Evolutionary conservation across 1,140 invertebrate genomes (phyloP).

Genomic region (Muscidifurax raptorellus): DNA sequence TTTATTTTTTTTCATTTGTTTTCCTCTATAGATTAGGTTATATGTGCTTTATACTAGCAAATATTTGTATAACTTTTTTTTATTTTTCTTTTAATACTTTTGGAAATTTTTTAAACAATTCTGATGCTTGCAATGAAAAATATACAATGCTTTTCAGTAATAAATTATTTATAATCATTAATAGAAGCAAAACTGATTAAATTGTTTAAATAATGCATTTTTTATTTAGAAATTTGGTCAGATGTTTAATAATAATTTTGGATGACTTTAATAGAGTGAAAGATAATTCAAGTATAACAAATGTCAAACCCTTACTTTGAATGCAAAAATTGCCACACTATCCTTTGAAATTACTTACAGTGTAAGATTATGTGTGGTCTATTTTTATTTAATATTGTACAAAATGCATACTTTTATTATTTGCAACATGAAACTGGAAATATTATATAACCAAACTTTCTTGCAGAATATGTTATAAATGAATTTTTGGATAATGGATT

Average conservation of each 20-base stretch:
- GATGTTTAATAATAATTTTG: neutral
- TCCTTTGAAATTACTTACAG: conserved; percentile 8
- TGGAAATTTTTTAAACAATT: conserved; percentile 35
- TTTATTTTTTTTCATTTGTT: conserved; percentile 33
- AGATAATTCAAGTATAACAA: neutral
- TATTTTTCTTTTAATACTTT: conserved; percentile 47
- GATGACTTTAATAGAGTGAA: neutral
- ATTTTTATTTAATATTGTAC: conserved; percentile 14
- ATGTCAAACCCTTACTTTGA: neutral
- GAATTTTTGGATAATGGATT: neutral
- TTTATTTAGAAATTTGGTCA: neutral
- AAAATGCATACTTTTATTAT: conserved; percentile 29
- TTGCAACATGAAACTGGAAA: conserved; percentile 3
- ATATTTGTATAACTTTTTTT: conserved; percentile 33
- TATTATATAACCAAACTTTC: neutral
- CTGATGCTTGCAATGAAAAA: conserved; percentile 28
- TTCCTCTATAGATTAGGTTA: conserved; percentile 24
- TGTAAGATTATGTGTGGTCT: neutral
- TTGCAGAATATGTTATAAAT: neutral
- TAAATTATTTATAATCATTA: conserved; percentile 1
- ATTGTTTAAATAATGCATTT: conserved; percentile 1
- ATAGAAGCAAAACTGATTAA: conserved; percentile 8
- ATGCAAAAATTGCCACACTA: neutral
- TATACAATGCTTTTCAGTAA: neutral
- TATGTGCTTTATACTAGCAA: conserved; percentile 33